Conservation (phyloP, 2,797 vertebrate species). For the Myripristis jacobus region DNA sequence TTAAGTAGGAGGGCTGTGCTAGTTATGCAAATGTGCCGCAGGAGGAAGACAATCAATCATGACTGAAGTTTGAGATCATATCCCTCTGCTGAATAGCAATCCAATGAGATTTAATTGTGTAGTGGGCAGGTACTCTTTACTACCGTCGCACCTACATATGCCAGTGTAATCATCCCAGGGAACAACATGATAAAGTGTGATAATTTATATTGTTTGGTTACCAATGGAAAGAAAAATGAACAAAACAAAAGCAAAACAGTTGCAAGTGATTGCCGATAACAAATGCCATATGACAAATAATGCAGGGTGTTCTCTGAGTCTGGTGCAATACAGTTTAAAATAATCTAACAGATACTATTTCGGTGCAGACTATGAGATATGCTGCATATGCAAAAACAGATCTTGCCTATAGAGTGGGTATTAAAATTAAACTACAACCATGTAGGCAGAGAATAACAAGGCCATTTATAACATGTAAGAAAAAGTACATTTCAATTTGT, state of each 20-base stretch:
- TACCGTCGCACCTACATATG: not conserved
- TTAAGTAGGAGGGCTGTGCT: slow-evolving; percentile 31
- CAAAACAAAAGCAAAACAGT: not conserved
- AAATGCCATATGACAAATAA: not conserved
- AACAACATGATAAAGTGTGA: not conserved
- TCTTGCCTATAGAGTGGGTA: not conserved
- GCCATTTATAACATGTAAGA: not conserved
- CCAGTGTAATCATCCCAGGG: not conserved
- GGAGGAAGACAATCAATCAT: slow-evolving; percentile 45
- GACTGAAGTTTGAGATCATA: slow-evolving; percentile 38
- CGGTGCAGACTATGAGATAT: not conserved
- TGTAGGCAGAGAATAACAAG: not conserved
- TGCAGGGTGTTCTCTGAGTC: not conserved
- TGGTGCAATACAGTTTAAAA: not conserved
- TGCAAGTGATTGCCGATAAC: not conserved
- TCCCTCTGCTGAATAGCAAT: slow-evolving; percentile 21
- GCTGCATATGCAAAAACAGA: not conserved
- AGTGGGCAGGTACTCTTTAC: not conserved
- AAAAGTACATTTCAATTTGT: not conserved
- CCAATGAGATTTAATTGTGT: slow-evolving; percentile 48
- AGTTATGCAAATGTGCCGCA: slow-evolving; percentile 44
- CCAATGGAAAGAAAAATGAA: not conserved
- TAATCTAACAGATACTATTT: not conserved
- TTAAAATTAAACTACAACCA: not conserved
- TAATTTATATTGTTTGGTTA: not conserved